Evolutionary conservation across 2,888 invertebrate genomes (phyloP).

Genomic region (Sympetrum striolatum): DNA sequence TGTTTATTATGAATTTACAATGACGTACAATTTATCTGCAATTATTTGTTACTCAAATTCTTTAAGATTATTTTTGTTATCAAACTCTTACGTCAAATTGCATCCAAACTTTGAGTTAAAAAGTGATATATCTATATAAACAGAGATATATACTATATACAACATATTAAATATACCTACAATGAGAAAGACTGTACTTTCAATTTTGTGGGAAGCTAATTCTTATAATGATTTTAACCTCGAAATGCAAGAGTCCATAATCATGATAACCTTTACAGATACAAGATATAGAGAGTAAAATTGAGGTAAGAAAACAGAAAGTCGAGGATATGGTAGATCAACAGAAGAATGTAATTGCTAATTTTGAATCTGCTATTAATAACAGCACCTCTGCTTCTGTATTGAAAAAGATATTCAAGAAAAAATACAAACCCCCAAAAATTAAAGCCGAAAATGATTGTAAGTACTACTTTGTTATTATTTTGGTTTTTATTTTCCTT

Average conservation of each 20-base stretch:
- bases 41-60: too few relatives aligned
- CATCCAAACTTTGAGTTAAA: too few relatives aligned
- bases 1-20: too few relatives aligned
- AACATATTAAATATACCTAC: too few relatives aligned
- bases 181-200: too few relatives aligned
- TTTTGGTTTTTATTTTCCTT: constrained; percentile 18
- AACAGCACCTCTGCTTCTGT: constrained; percentile 82
- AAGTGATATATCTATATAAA: too few relatives aligned
- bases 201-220: neutral
- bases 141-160: too few relatives aligned
- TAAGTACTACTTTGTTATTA: constrained; percentile 38
- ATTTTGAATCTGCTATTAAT: constrained; percentile 67
- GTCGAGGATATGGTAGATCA: constrained; percentile 61
- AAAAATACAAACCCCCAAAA: constrained; percentile 78
- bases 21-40: too few relatives aligned
- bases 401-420: constrained; percentile 80
- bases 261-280: constrained; percentile 54
- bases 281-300: constrained; percentile 61
- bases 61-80: too few relatives aligned
- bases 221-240: neutral
- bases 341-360: constrained; percentile 61
- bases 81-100: too few relatives aligned
- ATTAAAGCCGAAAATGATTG: constrained; percentile 62
- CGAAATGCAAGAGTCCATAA: neutral
- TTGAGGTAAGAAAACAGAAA: constrained; percentile 61